A percentile compares a stretch with the other conserved stretches of the same genome.
phyloP scores from a whole-genome alignment of 2,113 vertebrate genomes.

The Nesogale talazaci region DNA sequence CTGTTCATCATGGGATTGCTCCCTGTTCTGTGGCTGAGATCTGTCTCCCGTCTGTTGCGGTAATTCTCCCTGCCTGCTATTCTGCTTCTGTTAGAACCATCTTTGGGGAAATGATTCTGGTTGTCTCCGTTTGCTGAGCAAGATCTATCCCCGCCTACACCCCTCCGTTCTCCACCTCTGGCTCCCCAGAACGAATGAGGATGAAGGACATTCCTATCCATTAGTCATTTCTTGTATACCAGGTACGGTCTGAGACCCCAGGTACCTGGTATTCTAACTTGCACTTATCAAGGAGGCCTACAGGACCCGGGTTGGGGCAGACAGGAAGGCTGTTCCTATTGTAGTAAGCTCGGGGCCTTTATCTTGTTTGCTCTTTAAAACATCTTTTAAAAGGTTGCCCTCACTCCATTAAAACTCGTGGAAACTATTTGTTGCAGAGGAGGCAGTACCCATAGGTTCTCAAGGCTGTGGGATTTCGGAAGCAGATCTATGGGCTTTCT shows the following conservation, averaged over 20 bases:
- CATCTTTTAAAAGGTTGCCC: neutral
- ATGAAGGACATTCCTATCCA: neutral
- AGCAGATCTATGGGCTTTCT: neutral
- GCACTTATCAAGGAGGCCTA: neutral
- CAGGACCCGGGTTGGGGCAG: neutral
- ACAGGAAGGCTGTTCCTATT: neutral
- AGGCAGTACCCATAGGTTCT: neutral
- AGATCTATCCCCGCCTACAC: neutral
- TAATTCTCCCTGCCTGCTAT: neutral
- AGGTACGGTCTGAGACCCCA: constrained; percentile 30
- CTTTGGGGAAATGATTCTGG: neutral
- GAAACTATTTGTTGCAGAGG: neutral
- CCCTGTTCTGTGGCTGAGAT: neutral
- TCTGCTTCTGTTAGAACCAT: constrained; percentile 30
- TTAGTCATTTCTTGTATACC: neutral
- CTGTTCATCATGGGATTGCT: neutral
- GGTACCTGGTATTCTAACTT: neutral
- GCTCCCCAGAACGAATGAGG: neutral
- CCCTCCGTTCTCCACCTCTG: neutral
- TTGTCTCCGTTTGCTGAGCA: constrained; percentile 7
- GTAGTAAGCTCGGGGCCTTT: neutral
- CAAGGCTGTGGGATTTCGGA: neutral
- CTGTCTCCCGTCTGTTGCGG: neutral
- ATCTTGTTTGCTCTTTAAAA: neutral
- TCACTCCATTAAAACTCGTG: neutral